These are phyloP conservation scores for Diplazon laetatorius DNA, from an alignment of 2,888 invertebrate species.

Conservation along the genomic window DNA sequence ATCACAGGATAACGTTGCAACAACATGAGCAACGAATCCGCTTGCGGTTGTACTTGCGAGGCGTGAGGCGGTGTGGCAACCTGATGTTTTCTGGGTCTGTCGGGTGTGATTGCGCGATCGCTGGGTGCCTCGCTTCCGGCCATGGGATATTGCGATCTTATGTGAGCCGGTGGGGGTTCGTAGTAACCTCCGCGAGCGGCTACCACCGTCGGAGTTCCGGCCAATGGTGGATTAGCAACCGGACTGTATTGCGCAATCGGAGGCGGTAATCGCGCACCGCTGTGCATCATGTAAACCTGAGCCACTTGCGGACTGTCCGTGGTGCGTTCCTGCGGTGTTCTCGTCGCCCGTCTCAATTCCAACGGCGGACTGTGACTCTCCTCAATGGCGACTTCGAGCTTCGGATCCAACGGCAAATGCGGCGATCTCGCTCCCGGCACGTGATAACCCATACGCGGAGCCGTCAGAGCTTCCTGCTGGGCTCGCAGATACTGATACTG, in stretches of 20 bases:
- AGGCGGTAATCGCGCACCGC: slow-evolving; percentile 82
- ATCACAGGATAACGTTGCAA: slow-evolving; percentile 96
- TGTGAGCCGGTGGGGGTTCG: slow-evolving; percentile 87
- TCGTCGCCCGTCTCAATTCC: slow-evolving; percentile 86
- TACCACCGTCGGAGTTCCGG: slow-evolving; percentile 78
- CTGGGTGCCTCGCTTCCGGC: slow-evolving; percentile 79
- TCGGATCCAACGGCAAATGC: slow-evolving; percentile 84
- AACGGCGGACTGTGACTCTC: slow-evolving; percentile 89
- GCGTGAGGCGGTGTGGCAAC: slow-evolving; percentile 84
- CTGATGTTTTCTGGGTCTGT: slow-evolving; percentile 84
- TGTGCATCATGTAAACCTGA: slow-evolving; percentile 86
- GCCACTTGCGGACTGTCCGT: slow-evolving; percentile 89
- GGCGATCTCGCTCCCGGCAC: slow-evolving; percentile 80
- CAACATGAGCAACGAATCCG: slow-evolving; percentile 91
- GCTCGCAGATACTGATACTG: slow-evolving; percentile 85
- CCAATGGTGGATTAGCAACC: slow-evolving; percentile 71
- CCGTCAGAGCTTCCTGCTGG: slow-evolving; percentile 82
- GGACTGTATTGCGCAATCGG: slow-evolving; percentile 78
- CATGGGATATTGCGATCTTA: slow-evolving; percentile 80
- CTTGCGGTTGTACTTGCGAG: slow-evolving; percentile 91
- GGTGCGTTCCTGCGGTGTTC: slow-evolving; percentile 84
- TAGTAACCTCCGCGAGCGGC: slow-evolving; percentile 83
- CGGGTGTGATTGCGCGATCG: slow-evolving; percentile 84
- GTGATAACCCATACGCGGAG: slow-evolving; percentile 79
- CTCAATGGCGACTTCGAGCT: slow-evolving; percentile 85